Evolutionary conservation across 2,797 vertebrate species (phyloP).

Genomic region (Hoplostethus atlanticus): DNA sequence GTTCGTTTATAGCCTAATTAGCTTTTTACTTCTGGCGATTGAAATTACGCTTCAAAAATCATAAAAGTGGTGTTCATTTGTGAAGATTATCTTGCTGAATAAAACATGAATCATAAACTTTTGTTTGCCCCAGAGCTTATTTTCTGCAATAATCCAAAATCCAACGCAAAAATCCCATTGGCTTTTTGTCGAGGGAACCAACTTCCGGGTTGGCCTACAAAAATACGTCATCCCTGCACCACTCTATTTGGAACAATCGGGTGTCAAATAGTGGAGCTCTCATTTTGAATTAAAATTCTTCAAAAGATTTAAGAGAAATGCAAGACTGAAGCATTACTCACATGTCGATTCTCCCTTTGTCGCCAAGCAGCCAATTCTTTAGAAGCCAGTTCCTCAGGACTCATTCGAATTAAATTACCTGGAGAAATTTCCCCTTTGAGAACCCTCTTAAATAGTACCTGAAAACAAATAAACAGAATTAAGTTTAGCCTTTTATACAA

Average conservation of each 20-base stretch:
- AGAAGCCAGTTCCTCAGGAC: conserved; percentile 96
- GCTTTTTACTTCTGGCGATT: too few relatives aligned
- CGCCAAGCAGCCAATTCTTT: conserved; percentile 99
- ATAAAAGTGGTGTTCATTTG: too few relatives aligned
- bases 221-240: too few relatives aligned
- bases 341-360: conserved; percentile 97
- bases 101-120: too few relatives aligned
- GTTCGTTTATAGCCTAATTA: too few relatives aligned
- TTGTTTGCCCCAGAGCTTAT: too few relatives aligned
- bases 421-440: conserved; percentile 97
- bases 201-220: too few relatives aligned
- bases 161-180: too few relatives aligned
- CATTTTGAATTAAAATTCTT: neutral
- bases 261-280: neutral
- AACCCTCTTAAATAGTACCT: conserved; percentile 94
- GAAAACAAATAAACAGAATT: conserved; percentile 10
- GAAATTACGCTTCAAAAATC: too few relatives aligned
- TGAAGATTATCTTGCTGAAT: too few relatives aligned
- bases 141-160: too few relatives aligned
- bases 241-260: neutral
- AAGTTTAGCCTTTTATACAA: neutral
- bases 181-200: too few relatives aligned
- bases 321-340: conserved; percentile 75
- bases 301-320: neutral
- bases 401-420: conserved; percentile 95